A percentile compares a stretch with the other conserved stretches of the same genome.
Conservation (phyloP, 2,113 vertebrate genomes). For the Psammodynastes pulverulentus region DNA sequence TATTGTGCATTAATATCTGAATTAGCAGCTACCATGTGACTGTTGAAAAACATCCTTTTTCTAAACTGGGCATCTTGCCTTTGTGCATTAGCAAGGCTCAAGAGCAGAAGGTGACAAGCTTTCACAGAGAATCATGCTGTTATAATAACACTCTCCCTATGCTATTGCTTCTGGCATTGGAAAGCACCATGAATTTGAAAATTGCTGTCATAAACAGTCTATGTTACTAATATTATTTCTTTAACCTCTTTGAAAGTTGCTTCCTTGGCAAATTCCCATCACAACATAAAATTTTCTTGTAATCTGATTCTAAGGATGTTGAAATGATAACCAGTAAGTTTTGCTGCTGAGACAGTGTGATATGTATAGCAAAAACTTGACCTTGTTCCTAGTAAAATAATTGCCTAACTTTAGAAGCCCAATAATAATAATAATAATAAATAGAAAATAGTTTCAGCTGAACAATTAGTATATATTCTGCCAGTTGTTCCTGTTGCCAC, state of each 20-base stretch:
- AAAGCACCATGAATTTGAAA: slow-evolving; percentile 41
- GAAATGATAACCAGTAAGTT: background rate
- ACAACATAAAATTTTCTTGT: background rate
- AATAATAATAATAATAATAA: background rate
- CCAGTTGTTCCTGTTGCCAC: background rate
- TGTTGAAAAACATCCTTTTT: slow-evolving; percentile 55
- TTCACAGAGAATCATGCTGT: slow-evolving; percentile 49
- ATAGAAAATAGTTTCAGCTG: background rate
- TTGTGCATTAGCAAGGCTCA: slow-evolving; percentile 58
- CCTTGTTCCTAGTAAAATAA: background rate
- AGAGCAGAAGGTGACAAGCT: slow-evolving; percentile 64
- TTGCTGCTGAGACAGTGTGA: background rate
- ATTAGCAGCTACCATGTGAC: slow-evolving; percentile 53
- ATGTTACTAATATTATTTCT: slow-evolving; percentile 33
- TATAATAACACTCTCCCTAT: slow-evolving; percentile 49
- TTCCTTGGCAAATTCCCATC: background rate
- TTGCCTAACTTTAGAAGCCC: background rate
- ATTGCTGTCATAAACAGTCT: slow-evolving; percentile 47
- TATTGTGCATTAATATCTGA: slow-evolving; percentile 36
- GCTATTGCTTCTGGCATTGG: slow-evolving; percentile 46
- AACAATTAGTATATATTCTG: background rate
- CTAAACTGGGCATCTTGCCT: slow-evolving; percentile 51
- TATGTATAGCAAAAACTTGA: background rate
- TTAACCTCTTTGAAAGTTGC: slow-evolving; percentile 40
- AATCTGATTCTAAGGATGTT: background rate